phyloP scores from a whole-genome alignment of 1,140 invertebrate genomes.

The Hyphantria cunea region DNA sequence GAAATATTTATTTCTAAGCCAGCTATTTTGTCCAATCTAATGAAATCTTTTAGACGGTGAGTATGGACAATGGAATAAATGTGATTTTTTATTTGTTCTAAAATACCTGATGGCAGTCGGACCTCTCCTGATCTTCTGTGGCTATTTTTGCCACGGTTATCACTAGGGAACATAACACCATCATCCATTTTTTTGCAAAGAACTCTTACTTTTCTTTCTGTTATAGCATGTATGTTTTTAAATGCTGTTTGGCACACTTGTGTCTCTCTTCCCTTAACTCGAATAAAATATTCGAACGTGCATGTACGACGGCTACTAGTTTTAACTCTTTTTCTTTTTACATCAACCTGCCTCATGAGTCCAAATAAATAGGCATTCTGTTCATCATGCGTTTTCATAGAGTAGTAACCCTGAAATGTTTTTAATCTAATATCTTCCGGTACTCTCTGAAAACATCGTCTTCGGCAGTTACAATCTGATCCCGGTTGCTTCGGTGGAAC shows the following conservation, averaged over 20 bases:
- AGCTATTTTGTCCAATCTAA: constrained; percentile 78
- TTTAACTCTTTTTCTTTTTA: constrained; percentile 81
- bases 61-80: constrained; percentile 82
- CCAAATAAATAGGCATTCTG: constrained; percentile 84
- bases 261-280: constrained; percentile 81
- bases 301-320: constrained; percentile 80
- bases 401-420: constrained; percentile 83
- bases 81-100: constrained; percentile 82
- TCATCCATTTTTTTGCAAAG: constrained; percentile 83
- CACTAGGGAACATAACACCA: constrained; percentile 82
- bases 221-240: constrained; percentile 83
- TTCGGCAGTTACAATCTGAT: constrained; percentile 80
- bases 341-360: constrained; percentile 82
- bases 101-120: constrained; percentile 75
- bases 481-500: constrained; percentile 80
- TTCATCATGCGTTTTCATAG: constrained; percentile 83
- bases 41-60: constrained; percentile 78
- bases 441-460: constrained; percentile 80
- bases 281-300: constrained; percentile 83
- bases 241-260: constrained; percentile 83
- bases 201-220: constrained; percentile 82
- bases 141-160: constrained; percentile 80
- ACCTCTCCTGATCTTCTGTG: constrained; percentile 79
- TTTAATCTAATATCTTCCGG: constrained; percentile 77
- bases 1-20: constrained; percentile 83